A percentile compares a stretch with the other conserved stretches of the same genome.
Conservation (phyloP, 2,888 invertebrate species). For the Pristionchus japonicus region DNA sequence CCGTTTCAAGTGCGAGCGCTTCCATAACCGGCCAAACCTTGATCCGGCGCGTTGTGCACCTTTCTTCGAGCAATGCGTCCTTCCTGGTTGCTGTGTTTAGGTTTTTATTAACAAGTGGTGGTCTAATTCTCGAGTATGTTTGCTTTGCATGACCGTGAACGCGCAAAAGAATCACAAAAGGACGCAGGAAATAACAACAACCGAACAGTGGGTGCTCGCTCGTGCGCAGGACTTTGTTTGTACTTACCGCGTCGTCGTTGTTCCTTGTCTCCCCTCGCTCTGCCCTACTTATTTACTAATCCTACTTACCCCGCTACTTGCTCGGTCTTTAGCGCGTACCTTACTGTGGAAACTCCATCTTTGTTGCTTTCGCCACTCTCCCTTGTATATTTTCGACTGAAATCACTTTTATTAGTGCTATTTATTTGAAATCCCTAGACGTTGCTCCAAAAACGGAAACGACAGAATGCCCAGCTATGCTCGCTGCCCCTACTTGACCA, state of each 20-base stretch:
- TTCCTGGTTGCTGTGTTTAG: neutral
- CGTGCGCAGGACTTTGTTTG: constrained; percentile 21
- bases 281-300: constrained; percentile 5
- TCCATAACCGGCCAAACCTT: neutral
- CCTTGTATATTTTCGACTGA: no score
- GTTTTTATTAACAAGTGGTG: neutral
- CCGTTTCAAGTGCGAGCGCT: neutral
- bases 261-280: neutral
- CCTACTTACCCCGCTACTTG: neutral
- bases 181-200: neutral
- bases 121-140: neutral
- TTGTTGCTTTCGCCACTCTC: no score
- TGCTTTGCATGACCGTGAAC: constrained; percentile 17
- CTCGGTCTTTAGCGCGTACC: neutral
- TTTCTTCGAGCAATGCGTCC: neutral
- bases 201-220: neutral
- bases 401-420: no score
- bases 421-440: no score
- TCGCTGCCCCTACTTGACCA: constrained; percentile 20
- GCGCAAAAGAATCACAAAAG: constrained; percentile 1
- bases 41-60: neutral
- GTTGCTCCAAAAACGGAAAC: neutral
- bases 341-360: no score
- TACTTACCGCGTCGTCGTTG: neutral
- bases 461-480: neutral